These are phyloP conservation scores for Pissodes strobi DNA, from an alignment of 1,140 invertebrate species.

Conservation along the genomic window DNA sequence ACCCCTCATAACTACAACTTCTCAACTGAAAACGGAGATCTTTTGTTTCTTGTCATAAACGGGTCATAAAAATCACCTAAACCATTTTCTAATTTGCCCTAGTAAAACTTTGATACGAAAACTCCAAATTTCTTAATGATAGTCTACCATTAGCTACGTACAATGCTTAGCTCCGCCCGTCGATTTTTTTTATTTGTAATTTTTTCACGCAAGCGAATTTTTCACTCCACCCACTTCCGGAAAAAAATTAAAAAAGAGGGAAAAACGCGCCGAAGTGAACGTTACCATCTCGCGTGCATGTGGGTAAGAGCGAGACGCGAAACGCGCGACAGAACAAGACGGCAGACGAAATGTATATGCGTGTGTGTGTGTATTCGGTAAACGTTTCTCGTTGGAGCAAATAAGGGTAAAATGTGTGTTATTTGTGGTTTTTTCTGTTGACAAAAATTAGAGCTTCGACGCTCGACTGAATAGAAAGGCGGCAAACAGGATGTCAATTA, in stretches of 20 bases:
- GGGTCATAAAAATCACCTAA: too few relatives aligned
- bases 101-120: too few relatives aligned
- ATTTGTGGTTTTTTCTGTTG: too few relatives aligned
- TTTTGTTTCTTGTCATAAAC: too few relatives aligned
- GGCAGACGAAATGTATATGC: not conserved
- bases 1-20: too few relatives aligned
- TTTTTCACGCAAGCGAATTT: conserved; percentile 45
- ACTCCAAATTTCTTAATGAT: too few relatives aligned
- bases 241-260: conserved; percentile 18
- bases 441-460: too few relatives aligned
- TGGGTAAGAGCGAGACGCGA: not conserved
- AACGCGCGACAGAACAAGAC: not conserved
- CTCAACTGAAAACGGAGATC: too few relatives aligned
- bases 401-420: conserved; percentile 16
- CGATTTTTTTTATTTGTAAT: conserved; percentile 42
- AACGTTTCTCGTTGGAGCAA: conserved; percentile 1
- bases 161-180: conserved; percentile 10
- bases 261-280: conserved; percentile 15
- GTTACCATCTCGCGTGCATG: not conserved
- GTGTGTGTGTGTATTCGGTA: conserved; percentile 6
- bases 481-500: too few relatives aligned
- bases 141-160: conserved; percentile 13
- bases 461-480: too few relatives aligned
- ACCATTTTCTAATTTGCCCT: too few relatives aligned
- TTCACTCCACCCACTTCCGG: conserved; percentile 41